Conservation (phyloP, 2,797 vertebrate species). For the Eulemur mongoz region DNA sequence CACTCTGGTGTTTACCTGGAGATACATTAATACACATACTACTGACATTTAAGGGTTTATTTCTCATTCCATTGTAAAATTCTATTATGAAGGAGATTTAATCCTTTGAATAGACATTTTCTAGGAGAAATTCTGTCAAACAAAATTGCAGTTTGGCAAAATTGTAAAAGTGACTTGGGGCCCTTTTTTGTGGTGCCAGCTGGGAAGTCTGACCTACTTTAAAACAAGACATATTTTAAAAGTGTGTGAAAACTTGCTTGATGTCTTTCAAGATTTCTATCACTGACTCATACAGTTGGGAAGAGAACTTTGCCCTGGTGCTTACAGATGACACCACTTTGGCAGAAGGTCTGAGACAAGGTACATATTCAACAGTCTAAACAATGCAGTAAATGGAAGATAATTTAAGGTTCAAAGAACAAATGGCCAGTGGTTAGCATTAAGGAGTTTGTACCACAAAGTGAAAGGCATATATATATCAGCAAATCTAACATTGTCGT, state of each 20-base stretch:
- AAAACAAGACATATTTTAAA: not conserved
- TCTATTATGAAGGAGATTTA: conserved; percentile 34
- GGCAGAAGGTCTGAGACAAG: not conserved
- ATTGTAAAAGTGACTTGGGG: not conserved
- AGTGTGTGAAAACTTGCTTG: not conserved
- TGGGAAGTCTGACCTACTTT: conserved; percentile 1
- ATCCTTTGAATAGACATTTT: not conserved
- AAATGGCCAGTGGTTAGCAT: not conserved
- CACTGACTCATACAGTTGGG: not conserved
- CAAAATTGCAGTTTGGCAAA: conserved; percentile 3
- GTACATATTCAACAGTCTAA: not conserved
- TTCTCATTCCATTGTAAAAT: conserved; percentile 43
- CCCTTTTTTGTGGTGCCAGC: not conserved
- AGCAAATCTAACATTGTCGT: not conserved
- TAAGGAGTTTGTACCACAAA: not conserved
- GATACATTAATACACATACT: conserved; percentile 20
- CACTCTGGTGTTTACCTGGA: conserved; percentile 46
- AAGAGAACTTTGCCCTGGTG: not conserved
- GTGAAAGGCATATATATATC: not conserved
- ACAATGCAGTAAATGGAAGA: not conserved
- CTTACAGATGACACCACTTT: not conserved
- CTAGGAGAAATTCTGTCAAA: conserved; percentile 47
- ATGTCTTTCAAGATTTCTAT: not conserved
- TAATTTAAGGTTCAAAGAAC: not conserved
- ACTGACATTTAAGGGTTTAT: conserved; percentile 34